These are phyloP conservation scores for Vimba vimba DNA, from an alignment of 2,113 vertebrate genomes.

Conservation along the genomic window DNA sequence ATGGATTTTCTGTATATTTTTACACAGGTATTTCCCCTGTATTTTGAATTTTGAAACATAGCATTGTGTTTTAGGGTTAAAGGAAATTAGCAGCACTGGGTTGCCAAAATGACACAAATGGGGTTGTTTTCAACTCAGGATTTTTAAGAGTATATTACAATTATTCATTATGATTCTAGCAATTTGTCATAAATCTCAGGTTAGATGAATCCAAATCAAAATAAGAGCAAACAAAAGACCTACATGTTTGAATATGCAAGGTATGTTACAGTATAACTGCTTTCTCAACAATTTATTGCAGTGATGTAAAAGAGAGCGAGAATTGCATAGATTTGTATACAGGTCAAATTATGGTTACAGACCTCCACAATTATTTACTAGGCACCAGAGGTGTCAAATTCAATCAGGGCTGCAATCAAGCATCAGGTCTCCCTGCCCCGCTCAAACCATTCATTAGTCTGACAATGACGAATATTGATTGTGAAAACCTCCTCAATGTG, in stretches of 20 bases:
- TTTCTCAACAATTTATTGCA: not conserved
- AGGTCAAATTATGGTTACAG: not conserved
- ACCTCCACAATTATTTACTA: not conserved
- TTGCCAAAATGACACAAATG: not conserved
- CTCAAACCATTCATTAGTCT: slow-evolving; percentile 18
- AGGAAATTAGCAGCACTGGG: too few species aligned
- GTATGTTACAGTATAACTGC: not conserved
- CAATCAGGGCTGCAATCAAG: not conserved
- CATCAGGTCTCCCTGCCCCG: not conserved
- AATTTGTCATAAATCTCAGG: not conserved
- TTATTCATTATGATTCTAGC: not conserved
- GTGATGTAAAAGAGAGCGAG: not conserved
- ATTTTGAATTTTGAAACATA: too few species aligned
- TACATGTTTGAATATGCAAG: too few species aligned
- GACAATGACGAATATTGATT: slow-evolving; percentile 23
- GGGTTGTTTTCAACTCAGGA: not conserved
- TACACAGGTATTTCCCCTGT: too few species aligned
- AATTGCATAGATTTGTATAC: not conserved
- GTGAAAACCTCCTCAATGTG: slow-evolving; percentile 9
- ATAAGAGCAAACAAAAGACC: not conserved
- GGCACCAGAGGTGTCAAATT: not conserved
- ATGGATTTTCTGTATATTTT: too few species aligned
- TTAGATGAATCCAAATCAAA: not conserved
- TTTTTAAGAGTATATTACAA: not conserved
- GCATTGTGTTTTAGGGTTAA: too few species aligned